phyloP scores from a whole-genome alignment of 2,113 vertebrate genomes.

The Fulmarus glacialis region DNA sequence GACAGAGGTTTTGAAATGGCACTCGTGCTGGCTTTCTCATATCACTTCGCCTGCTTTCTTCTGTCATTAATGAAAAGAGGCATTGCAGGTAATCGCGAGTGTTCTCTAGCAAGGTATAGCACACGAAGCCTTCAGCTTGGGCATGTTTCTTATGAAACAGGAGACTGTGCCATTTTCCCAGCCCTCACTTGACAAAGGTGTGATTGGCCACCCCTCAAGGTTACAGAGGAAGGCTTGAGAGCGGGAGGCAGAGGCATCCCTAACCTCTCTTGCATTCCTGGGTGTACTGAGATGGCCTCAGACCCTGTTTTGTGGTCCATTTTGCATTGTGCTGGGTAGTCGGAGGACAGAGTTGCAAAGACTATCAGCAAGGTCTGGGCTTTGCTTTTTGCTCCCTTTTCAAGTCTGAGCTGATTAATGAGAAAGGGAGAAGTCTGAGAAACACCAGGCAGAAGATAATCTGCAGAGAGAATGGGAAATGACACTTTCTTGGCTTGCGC shows the following conservation, averaged over 20 bases:
- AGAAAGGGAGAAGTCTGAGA: neutral
- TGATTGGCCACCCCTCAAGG: accelerated
- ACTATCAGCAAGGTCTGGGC: neutral
- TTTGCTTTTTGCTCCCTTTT: neutral
- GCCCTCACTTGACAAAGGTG: accelerated
- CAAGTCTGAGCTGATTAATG: neutral
- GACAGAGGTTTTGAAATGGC: accelerated
- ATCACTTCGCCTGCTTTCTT: accelerated
- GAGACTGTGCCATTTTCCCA: accelerated
- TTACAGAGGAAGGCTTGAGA: neutral
- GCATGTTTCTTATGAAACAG: accelerated
- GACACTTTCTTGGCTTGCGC: neutral
- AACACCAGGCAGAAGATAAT: neutral
- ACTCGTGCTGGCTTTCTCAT: accelerated
- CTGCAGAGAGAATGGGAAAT: neutral
- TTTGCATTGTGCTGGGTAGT: accelerated
- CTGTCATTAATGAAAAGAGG: accelerated
- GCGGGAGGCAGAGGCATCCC: neutral
- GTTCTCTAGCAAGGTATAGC: neutral
- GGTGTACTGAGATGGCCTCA: neutral
- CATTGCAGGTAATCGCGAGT: accelerated
- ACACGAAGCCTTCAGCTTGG: accelerated
- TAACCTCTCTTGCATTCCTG: neutral
- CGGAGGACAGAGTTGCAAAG: neutral
- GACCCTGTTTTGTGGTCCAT: accelerated